Evolutionary conservation across 2,888 invertebrate genomes (phyloP), one percentile per base, ranked within the genome.

Genomic region (Gastrophysa polygoni): DNA sequence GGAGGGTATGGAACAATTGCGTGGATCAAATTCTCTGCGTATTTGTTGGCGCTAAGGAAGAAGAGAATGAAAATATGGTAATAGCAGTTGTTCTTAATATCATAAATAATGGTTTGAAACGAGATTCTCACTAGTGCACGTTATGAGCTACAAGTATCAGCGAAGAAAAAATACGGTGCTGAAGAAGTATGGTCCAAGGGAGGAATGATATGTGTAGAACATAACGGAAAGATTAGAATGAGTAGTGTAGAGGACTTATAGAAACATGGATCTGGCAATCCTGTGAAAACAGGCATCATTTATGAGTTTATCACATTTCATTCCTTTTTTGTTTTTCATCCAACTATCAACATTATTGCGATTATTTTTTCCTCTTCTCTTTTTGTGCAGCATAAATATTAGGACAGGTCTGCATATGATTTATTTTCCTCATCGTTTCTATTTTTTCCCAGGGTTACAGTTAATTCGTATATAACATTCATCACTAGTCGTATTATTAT

Each of bases 61-160:
- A 46, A 46, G 24, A 24, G 7, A 24, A 24, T 24, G 46, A 46
- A 46, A 46, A 46, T 46, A 17, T n/a, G n/a, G n/a, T 46, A 2
- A 1, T 16, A 46, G 16, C 16, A 46, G 16, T 7, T 46, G n/a
- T 46, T 46, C 46, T 46, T n/a, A 46, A 16, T 17, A 46, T 46
- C 16, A 46, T 46, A 46, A 46, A 46, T 46, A 46, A n/a, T 46
- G 46, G 46, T 46, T 16, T 46, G 46, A 16, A 38, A 38, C 38
- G 38, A 38, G 38, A 38, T 6, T 38, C 38, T 38, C 38, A 38
- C 38, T 46, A 46, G 46, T 46, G 46, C 17, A 46, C 46, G 46
- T 17, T 46, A 46, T 46, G 16, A 46, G 46, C 46, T 46, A 16
- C 46, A 16, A 17, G 17, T 7, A 17, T 17, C 10, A 46, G 46